phyloP scores from a whole-genome alignment of 2,888 invertebrate species.

The Tetramorium bicarinatum region DNA sequence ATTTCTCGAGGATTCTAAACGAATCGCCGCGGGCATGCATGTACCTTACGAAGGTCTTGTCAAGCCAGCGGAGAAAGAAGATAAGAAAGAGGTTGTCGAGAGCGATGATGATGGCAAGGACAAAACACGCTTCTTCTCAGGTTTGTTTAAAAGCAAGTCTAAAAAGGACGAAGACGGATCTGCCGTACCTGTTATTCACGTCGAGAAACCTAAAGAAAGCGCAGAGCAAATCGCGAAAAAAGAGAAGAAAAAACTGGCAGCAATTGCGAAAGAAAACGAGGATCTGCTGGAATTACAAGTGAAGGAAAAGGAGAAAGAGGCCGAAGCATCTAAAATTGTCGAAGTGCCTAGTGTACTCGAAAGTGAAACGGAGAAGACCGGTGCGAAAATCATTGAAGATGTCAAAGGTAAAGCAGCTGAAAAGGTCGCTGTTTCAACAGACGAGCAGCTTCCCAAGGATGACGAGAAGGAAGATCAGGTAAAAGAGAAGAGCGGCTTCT shows the following conservation, averaged over 20 bases:
- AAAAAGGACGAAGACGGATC: conserved; percentile 73
- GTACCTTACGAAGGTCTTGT: conserved; percentile 47
- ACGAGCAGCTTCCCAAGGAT: neutral
- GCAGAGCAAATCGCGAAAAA: conserved; percentile 65
- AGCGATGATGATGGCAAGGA: conserved; percentile 73
- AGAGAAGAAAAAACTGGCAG: conserved; percentile 62
- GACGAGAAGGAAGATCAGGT: conserved; percentile 67
- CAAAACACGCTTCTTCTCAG: conserved; percentile 79
- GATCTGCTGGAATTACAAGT: conserved; percentile 62
- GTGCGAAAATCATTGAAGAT: conserved; percentile 66
- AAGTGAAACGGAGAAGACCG: conserved; percentile 70
- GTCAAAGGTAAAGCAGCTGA: conserved; percentile 86
- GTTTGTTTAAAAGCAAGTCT: conserved; percentile 78
- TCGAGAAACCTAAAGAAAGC: conserved; percentile 61
- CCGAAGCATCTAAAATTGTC: conserved; percentile 85
- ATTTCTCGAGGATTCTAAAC: conserved; percentile 84
- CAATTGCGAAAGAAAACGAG: conserved; percentile 58
- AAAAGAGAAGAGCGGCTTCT: conserved; percentile 78
- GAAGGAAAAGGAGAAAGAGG: conserved; percentile 82
- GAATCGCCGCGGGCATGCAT: conserved; percentile 87
- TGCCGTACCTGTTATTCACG: conserved; percentile 38
- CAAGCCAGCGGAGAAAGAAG: conserved; percentile 49
- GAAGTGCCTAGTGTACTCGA: conserved; percentile 61
- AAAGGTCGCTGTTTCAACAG: conserved; percentile 84
- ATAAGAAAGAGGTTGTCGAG: conserved; percentile 59